Evolutionary conservation across 2,113 vertebrate species (phyloP).

Genomic region (Rynchops niger): DNA sequence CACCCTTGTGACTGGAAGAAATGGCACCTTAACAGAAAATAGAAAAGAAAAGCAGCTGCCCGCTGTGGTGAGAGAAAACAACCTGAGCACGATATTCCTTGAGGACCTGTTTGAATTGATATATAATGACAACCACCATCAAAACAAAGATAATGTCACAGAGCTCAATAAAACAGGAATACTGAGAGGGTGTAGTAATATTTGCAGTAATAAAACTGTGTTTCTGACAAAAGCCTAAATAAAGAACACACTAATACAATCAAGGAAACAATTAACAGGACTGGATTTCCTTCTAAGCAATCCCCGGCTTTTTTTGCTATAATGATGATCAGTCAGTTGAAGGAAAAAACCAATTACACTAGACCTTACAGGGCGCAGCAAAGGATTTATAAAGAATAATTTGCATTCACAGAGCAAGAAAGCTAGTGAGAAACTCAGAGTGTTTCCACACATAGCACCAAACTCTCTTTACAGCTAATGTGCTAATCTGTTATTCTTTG

Average conservation of each 20-base stretch:
- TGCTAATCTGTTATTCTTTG: neutral
- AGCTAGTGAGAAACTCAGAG: neutral
- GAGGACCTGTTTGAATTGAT: constrained; percentile 35
- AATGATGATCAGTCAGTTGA: neutral
- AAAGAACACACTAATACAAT: neutral
- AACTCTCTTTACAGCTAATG: neutral
- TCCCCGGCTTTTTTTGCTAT: neutral
- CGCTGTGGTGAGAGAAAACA: constrained; percentile 27
- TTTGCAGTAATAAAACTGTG: neutral
- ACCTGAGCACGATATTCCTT: neutral
- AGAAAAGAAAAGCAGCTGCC: constrained; percentile 53
- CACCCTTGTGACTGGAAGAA: constrained; percentile 29
- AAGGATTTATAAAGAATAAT: neutral
- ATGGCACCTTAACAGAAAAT: constrained; percentile 52
- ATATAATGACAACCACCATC: constrained; percentile 51
- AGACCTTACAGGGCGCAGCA: neutral
- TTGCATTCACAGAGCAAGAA: neutral
- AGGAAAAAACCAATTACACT: neutral
- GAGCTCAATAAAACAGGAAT: neutral
- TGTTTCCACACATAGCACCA: neutral
- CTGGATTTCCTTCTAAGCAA: neutral
- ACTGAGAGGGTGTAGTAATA: constrained; percentile 15
- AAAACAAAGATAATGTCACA: constrained; percentile 41
- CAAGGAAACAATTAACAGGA: neutral
- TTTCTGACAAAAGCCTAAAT: constrained; percentile 23